These are phyloP conservation scores for Hylaeus volcanicus DNA, from an alignment of 1,140 invertebrate species.

Conservation along the genomic window DNA sequence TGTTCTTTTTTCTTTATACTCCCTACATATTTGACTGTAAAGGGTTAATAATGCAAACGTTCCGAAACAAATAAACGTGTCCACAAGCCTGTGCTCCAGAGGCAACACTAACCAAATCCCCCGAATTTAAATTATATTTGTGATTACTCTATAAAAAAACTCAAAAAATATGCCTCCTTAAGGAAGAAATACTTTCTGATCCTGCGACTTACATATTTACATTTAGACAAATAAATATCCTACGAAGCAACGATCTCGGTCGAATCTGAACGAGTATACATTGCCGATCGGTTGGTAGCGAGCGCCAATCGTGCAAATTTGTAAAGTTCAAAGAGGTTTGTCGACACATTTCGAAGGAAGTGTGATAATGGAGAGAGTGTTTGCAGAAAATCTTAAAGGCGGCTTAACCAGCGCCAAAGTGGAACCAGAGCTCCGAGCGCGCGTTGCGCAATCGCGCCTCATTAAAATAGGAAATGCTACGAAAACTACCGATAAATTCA, in stretches of 20 bases:
- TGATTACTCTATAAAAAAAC: no score
- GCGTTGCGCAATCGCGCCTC: slow-evolving; percentile 3
- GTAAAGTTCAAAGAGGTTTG: slow-evolving; percentile 23
- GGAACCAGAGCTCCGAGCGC: slow-evolving; percentile 11
- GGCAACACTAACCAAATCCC: no score
- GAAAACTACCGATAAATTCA: neutral
- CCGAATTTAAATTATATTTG: no score
- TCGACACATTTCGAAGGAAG: slow-evolving; percentile 21
- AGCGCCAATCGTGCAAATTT: slow-evolving; percentile 34
- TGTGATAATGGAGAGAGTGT: slow-evolving; percentile 54
- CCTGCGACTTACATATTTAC: no score
- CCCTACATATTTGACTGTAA: no score
- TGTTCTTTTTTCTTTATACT: no score
- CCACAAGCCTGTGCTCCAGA: no score
- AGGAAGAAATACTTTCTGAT: no score
- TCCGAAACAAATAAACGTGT: no score
- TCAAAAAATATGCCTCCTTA: no score
- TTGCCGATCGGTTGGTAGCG: slow-evolving; percentile 27
- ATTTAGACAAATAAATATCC: neutral
- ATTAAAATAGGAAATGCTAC: slow-evolving; percentile 2
- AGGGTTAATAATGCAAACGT: no score
- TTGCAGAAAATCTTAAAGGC: slow-evolving; percentile 51
- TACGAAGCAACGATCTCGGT: neutral
- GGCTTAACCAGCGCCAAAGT: slow-evolving; percentile 42
- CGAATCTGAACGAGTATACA: slow-evolving; percentile 18